Evolutionary conservation across 37 sponge, comb jelly and placozoan species (phyloP), one percentile per base, ranked within the genome.

Genomic region (Halichondria panicea): DNA sequence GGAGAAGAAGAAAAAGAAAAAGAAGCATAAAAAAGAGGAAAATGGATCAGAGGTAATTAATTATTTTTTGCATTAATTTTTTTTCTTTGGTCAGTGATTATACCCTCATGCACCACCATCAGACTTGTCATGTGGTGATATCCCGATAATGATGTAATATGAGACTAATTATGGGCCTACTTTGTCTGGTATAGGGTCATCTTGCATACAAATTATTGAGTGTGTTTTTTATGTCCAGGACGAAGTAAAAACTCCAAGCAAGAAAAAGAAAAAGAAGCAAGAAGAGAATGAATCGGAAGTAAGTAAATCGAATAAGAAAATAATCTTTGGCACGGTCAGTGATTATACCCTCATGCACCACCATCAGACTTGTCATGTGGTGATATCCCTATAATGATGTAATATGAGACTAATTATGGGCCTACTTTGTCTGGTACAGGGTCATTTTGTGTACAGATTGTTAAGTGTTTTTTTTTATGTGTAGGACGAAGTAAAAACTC

Each of bases 261-360:
- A 78, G 57, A 78, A 78, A 25, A 72, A 85, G 74, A 85, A 85
- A 37, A 71, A 84, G 73, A 84, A 81, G 56, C 45, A 85, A 74
- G 72, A 85, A 71, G 55, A 79, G 54, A 72, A 85, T 54, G 78
- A 85, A 59, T 57, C 39, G 3, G 30, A 60, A n/a, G n/a, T n/a
- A n/a, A n/a, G n/a, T n/a, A n/a, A n/a, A n/a, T n/a, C n/a, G n/a
- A n/a, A n/a, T n/a, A n/a, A n/a, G n/a, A n/a, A n/a, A n/a, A n/a
- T n/a, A n/a, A n/a, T n/a, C n/a, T n/a, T n/a, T 19, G 40, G 31
- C 43, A 34, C 48, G 2, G 43, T 59, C 58, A 61, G 48, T 32
- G 67, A 77, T 21, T 36, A 41, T 8, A 32, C 9, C 7, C 43
- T 73, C 71, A 70, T 80, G 81, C 81, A 80, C 81, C 81, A 71